Evolutionary conservation across 1,140 invertebrate species (phyloP), one percentile per base, ranked within the genome.

Genomic region (Kradibia gibbosae): DNA sequence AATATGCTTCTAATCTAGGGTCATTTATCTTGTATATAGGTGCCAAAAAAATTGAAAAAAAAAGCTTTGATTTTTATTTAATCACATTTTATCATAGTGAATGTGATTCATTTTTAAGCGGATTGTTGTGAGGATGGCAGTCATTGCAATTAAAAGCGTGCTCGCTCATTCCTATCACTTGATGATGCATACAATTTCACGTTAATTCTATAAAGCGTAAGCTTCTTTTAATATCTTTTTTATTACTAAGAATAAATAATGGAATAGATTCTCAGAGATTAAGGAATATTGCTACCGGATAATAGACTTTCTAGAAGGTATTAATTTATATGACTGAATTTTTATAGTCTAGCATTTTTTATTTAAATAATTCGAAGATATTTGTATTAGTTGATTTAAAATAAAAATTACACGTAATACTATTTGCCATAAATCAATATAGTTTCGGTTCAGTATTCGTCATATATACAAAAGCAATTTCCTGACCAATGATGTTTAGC

Each of bases 211-310:
- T 73, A 45, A 82, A 28, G 72, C 72, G 71, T 57, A 76, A 74
- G 83, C 77, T 82, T 60, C 60, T 78, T 83, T 82, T 83, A 25
- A 78, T 70, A 55, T 55, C 80, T 42, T 73, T 55, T 77, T 70
- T 77, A 78, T 78, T 55, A 50, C 50, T 10, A 67, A 53, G 34
- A 65, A 78, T 78, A 71, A 67, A 48, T 65, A 67, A 55, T 84
- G 78, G 78, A 73, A 84, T 85, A 84, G 84, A 82, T 82, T 83
- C 85, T 85, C 85, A 81, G n/a, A 28, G 42, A 77, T 77, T 77
- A 65, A 77, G 20, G 57, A 77, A 77, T 77, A 77, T 65, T 48
- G 74, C 25, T 84, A 85, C 82, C 84, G 80, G 39, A 60, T 57
- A 31, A 13, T 13, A 28, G 22, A 13, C 0, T 45, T n/a, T 70